Percentiles rank a stretch among this genome's conserved stretches.
Evolutionary conservation across 2,113 vertebrate genomes (phyloP).

Genomic region (Mesembrinibis cayennensis): DNA sequence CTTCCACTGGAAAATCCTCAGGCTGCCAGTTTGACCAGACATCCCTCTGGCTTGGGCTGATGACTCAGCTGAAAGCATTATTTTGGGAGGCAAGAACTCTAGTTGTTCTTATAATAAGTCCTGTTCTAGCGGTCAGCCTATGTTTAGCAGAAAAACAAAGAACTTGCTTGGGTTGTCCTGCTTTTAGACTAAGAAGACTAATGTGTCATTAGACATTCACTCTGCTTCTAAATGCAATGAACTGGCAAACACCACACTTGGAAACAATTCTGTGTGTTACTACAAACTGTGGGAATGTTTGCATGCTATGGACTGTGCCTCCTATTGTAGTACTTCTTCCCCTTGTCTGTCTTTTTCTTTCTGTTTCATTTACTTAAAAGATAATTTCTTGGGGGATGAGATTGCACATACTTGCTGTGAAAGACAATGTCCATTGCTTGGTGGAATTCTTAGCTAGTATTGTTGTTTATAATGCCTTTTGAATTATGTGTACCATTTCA

Average conservation of each 20-base stretch:
- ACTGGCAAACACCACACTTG: neutral
- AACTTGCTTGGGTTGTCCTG: neutral
- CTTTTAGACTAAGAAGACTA: neutral
- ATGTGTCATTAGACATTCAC: neutral
- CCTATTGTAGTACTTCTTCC: neutral
- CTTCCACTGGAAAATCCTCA: neutral
- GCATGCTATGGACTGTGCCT: neutral
- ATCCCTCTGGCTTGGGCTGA: neutral
- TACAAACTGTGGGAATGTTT: conserved; percentile 5
- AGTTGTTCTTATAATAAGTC: neutral
- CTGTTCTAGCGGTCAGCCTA: neutral
- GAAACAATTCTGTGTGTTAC: neutral
- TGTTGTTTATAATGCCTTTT: neutral
- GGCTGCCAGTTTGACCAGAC: neutral
- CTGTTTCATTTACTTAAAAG: neutral
- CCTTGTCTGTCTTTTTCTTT: neutral
- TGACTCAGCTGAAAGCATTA: neutral
- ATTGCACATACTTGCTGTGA: neutral
- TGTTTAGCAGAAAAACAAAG: neutral
- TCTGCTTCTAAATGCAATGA: neutral
- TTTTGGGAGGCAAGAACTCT: neutral
- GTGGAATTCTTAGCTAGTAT: neutral
- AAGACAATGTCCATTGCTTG: neutral
- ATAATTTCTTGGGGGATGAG: neutral
- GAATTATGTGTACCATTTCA: neutral